Evolutionary conservation across 37 sponge, comb jelly and placozoan genomes (phyloP).

Genomic region (Halisarca cf. caerulea): DNA sequence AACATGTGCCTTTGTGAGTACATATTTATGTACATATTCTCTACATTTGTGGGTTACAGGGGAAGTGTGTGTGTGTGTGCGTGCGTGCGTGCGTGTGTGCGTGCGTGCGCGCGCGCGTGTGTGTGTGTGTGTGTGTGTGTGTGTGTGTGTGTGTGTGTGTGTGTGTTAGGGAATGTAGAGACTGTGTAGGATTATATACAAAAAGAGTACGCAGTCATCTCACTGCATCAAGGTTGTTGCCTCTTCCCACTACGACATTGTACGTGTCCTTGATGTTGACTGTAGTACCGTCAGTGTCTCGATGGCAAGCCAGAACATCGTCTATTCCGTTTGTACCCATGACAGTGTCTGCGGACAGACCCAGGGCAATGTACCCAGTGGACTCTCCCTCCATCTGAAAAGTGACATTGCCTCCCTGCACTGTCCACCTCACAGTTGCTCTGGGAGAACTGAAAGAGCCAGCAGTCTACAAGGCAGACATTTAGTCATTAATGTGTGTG

Average conservation of each 20-base stretch:
- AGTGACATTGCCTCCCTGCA: too few relatives aligned
- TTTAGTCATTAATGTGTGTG: neutral
- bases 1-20: constrained; percentile 30
- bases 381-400: constrained; percentile 2
- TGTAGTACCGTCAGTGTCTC: neutral
- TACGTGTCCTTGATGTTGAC: neutral
- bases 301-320: constrained; percentile 12
- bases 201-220: neutral
- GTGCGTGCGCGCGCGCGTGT: neutral
- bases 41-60: too few relatives aligned
- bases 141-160: constrained; percentile 12
- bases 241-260: neutral
- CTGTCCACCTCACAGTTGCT: neutral
- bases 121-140: constrained; percentile 24
- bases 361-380: neutral
- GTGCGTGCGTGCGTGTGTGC: too few relatives aligned
- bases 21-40: constrained; percentile 34
- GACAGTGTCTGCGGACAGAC: constrained; percentile 1
- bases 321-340: constrained; percentile 30
- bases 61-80: too few relatives aligned
- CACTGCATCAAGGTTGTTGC: neutral
- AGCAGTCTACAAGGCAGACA: neutral
- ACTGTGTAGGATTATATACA: too few relatives aligned
- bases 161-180: too few relatives aligned
- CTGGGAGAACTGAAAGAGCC: constrained; percentile 13